phyloP scores from a whole-genome alignment of 1,140 invertebrate genomes.

The Heliconius hewitsoni region DNA sequence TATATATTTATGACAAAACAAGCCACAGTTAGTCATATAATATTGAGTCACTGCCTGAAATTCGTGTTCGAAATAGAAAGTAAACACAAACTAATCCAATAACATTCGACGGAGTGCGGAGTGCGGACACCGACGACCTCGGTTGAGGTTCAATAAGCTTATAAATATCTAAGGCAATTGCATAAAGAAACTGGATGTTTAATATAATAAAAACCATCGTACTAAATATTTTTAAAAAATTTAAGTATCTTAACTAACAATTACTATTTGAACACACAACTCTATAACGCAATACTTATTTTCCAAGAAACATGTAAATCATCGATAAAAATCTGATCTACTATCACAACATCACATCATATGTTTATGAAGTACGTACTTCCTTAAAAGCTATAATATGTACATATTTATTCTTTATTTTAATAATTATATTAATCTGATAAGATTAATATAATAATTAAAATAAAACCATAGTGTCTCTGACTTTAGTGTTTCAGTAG shows the following conservation, averaged over 20 bases:
- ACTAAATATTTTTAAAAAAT: no score
- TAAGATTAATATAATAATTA: not conserved
- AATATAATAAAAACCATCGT: no score
- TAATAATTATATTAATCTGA: no score
- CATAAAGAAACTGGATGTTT: no score
- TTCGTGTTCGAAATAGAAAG: not conserved
- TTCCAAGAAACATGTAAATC: not conserved
- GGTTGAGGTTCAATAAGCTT: not conserved
- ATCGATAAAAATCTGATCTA: not conserved
- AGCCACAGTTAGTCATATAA: not conserved
- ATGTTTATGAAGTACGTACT: not conserved
- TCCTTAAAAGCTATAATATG: not conserved
- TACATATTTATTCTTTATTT: not conserved
- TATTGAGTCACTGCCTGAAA: not conserved
- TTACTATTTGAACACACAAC: no score
- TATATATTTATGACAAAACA: not conserved
- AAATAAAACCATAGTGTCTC: no score
- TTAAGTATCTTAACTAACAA: no score
- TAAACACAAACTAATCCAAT: not conserved
- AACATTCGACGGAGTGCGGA: not conserved
- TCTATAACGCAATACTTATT: not conserved
- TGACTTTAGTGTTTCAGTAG: no score
- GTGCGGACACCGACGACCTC: conserved; percentile 6
- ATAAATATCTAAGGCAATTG: no score
- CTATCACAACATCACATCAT: not conserved